Percentiles rank a stretch among this genome's conserved stretches.
Conservation (phyloP, 2,888 invertebrate genomes). For the Eumacrocentrus americanus region DNA sequence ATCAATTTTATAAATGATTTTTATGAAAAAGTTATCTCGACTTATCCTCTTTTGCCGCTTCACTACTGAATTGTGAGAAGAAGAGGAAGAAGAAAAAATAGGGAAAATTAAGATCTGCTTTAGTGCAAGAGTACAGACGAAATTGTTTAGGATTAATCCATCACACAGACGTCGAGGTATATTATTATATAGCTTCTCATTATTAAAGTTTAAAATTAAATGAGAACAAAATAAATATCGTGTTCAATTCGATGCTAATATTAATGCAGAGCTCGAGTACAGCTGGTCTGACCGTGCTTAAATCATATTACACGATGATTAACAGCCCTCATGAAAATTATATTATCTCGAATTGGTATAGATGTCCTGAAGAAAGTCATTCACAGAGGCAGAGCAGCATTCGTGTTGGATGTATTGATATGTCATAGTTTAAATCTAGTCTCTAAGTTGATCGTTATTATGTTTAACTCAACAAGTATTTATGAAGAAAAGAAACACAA, state of each 20-base stretch:
- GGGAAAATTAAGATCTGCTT: too few relatives aligned
- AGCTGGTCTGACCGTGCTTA: constrained; percentile 38
- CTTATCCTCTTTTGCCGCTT: too few relatives aligned
- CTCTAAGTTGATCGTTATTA: constrained; percentile 38
- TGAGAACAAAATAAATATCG: constrained; percentile 14
- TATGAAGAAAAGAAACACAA: constrained; percentile 27
- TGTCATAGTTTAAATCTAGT: constrained; percentile 39
- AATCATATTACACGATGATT: constrained; percentile 35
- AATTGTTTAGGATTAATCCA: background rate
- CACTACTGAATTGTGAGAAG: too few relatives aligned
- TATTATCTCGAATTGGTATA: constrained; percentile 19
- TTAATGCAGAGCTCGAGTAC: constrained; percentile 35
- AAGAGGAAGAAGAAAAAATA: too few relatives aligned
- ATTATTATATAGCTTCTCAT: background rate
- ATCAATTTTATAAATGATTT: too few relatives aligned
- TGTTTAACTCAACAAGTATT: constrained; percentile 33
- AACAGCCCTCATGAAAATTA: constrained; percentile 29
- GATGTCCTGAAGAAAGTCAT: too few relatives aligned
- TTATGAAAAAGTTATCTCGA: too few relatives aligned
- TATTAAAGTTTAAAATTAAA: constrained; percentile 6
- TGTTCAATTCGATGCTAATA: constrained; percentile 30
- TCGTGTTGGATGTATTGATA: constrained; percentile 33
- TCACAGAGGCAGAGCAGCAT: constrained; percentile 17
- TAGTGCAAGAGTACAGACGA: background rate
- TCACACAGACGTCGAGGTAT: constrained; percentile 7